Base-by-base conservation (phyloP, 2,113 vertebrate genomes). In the Otis tarda region DNA sequence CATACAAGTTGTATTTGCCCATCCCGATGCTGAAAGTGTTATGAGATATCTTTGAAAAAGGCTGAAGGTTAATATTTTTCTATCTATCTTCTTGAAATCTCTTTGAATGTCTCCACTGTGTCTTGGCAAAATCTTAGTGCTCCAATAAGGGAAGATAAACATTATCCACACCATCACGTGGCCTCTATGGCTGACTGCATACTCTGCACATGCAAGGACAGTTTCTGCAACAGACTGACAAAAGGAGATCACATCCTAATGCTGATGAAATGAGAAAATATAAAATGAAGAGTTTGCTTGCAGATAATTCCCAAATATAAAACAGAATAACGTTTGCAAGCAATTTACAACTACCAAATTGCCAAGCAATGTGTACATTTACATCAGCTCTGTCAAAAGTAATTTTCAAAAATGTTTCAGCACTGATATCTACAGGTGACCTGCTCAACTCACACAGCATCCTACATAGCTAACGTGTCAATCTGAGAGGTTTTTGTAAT, bases 261-360 rank as follows among this genome's bases (percentile, higher is more conserved):
- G 47, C 57, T 67, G 82, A 71, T 1, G 10, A 94, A 94, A 57
- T 53, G 49, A 78, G 56, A 60, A 83, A 87, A 67, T 0, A 47
- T 25, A 50, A 70, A 69, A 84, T 87, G 47, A 64, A 16, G 64
- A 73, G 31, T 65, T 19, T 71, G 20, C 63, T 79, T 77, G 45
- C 47, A 87, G 35, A 87, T 90, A 67, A 84, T 87, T 81, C 53
- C 55, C 64, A 92, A 91, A 91, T 50, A 67, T 10, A 71, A 71
- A 83, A 39, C 4, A 68, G 37, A 83, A 71, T 65, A 30, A 70
- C 24, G 52, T 75, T 94, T 91, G 37, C 56, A 84, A 89, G 60
- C 39, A 56, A 82, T 87, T 94, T 89, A 31, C 0, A 2, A 60
- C 43, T n/a, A 89, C 63, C 43, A 79, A 84, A 74, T 81, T 79